Conservation (phyloP, 2,113 vertebrate genomes). For the Cyanistes caeruleus region DNA sequence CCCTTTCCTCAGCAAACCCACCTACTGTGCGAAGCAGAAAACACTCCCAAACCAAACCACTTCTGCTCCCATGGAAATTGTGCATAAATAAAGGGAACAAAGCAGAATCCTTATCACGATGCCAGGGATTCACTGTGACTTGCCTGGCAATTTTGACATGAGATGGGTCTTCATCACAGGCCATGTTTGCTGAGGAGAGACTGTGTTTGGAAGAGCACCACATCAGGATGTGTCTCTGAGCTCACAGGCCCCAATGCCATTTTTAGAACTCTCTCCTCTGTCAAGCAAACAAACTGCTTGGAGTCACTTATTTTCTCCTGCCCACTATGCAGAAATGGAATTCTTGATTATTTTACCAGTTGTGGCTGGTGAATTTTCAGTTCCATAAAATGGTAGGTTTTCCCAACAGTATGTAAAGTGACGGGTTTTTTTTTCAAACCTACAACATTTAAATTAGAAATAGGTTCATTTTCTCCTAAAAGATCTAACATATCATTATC, state of each 20-base stretch:
- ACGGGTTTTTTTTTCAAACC: neutral
- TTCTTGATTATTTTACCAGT: neutral
- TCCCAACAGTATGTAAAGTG: neutral
- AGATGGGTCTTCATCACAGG: neutral
- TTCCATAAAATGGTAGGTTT: neutral
- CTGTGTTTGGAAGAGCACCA: neutral
- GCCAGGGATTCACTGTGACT: neutral
- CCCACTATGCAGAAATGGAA: neutral
- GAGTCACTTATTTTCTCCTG: neutral
- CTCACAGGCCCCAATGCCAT: neutral
- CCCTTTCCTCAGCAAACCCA: neutral
- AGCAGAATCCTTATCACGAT: neutral
- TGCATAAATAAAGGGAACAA: neutral
- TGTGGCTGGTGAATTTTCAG: neutral
- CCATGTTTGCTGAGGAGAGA: neutral
- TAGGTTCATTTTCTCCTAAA: neutral
- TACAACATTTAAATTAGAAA: neutral
- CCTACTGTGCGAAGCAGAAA: neutral
- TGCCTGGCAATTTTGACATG: constrained; percentile 8
- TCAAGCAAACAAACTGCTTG: neutral
- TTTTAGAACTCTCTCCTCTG: neutral
- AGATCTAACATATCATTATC: neutral
- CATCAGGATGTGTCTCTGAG: neutral
- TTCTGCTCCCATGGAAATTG: neutral
- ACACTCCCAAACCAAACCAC: neutral